Base-by-base conservation (phyloP, 2,797 vertebrate genomes). In the Hybognathus amarus region DNA sequence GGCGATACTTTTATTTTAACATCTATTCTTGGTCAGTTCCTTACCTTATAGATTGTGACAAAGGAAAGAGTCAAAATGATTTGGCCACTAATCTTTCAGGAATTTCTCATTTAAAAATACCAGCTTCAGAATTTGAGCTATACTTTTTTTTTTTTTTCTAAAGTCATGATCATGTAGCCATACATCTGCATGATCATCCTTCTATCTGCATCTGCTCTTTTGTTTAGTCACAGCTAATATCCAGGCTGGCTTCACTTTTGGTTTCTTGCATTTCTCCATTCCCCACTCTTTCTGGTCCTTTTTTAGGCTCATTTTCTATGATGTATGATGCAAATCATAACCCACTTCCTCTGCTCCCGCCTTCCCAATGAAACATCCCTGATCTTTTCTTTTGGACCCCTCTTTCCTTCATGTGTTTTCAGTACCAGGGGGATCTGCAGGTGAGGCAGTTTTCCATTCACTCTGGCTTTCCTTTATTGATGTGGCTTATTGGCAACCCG, bases 361-460 rank as follows among this genome's bases (percentile, higher is more conserved):
- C 4, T 70, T 61, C 27, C 24, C n/a, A 30, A 18, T 69, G 47
- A 54, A n/a, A 18, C 30, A 7, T 38, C 9, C 47, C 15, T 56
- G 3, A 22, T 59, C n/a, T 45, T 59, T 70, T 56, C 50, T 59
- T 80, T 80, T 69, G 66, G 78, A 80, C 66, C n/a, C 7, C 52
- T 42, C 36, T 69, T 40, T 80, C 27, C 24, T 36, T 80, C 38
- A 45, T 15, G 4, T 45, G 52, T 33, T 61, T 80, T 70, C 52
- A n/a, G 2, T 45, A 36, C 24, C 67, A 61, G 52, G 52, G 18
- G 7, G 42, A 71, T 42, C 36, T 8, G n/a, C 79, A 71, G 79
- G 38, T 61, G 52, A 80, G 38, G 68, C 52, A 22, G 50, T 38
- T 69, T 38, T 79, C 33, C 6, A 2, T 71, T 54, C 45, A 52